Base-by-base conservation (phyloP, 2,888 invertebrate species). In the Mythimna vitellina region DNA sequence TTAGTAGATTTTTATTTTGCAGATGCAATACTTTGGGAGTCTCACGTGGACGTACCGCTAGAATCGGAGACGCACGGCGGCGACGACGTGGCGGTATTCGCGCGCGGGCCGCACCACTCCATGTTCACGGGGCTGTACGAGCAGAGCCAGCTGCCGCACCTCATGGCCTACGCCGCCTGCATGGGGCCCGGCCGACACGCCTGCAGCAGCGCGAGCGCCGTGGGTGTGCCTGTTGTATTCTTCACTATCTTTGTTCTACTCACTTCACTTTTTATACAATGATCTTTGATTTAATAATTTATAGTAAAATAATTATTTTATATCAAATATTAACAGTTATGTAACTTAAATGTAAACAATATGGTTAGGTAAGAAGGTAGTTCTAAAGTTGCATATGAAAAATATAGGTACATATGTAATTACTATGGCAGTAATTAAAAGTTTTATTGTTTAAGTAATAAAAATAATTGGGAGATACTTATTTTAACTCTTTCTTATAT, bases 1-100 rank as follows among this genome's bases (percentile, higher is more conserved):
- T 17, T 46, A 46, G 7, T 17, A 6, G 1, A 20, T 6, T 20
- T 46, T 46, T 42, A 5, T 56, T 29, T 65, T 38, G 25, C 56
- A 84, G 82, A 32, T 42, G 49, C 22, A 49, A 61, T 68, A 96
- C 96, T 22, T 2, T 80, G 80, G 80, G 1, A 1, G 22, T 22
- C 82, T 9, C 92, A 96, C 97, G 22, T 98, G 98, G 4, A 97
- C 97, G 95, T 38, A 2, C 97, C 97, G 0, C 90, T 97, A 61
- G 84, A 83, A 0, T 93, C 94, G 61, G 98, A 98, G 89, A 98
- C 98, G 14, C 98, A 98, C 91, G 98, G 97, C 6, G 98, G 98
- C 0, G 98, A 98, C 83, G 98, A 98, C 95, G 98, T 98, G 35
- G 97, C 97, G 0, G 97, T 98, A 61, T 98, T 97, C 92, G 97